These are phyloP conservation scores for Sinella curviseta DNA, from an alignment of 1,140 invertebrate species.

Conservation along the genomic window DNA sequence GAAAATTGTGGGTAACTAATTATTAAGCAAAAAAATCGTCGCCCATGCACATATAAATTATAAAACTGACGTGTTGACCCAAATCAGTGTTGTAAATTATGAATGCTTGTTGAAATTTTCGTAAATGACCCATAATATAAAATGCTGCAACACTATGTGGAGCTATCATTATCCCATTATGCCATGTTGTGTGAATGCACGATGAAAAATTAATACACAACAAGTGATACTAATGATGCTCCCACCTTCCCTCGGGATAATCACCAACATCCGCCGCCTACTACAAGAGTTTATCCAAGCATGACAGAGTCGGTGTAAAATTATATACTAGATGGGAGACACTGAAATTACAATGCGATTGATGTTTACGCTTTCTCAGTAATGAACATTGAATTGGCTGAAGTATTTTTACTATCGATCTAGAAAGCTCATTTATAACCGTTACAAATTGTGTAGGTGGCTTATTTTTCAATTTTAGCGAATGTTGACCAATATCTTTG, in stretches of 20 bases:
- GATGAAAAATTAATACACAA: neutral
- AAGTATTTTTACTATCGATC: too few species aligned
- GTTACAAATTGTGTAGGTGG: too few species aligned
- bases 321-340: neutral
- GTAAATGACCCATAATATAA: too few species aligned
- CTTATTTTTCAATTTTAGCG: too few species aligned
- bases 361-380: too few species aligned
- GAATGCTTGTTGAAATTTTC: too few species aligned
- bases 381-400: too few species aligned
- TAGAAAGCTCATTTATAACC: too few species aligned
- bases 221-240: neutral
- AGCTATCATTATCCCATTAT: neutral
- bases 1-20: neutral
- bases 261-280: neutral
- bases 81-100: too few species aligned
- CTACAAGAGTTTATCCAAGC: neutral
- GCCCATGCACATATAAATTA: too few species aligned
- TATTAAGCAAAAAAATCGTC: neutral
- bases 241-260: neutral
- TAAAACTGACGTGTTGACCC: too few species aligned
- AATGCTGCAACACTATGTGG: neutral
- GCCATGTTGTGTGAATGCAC: neutral
- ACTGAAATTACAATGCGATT: neutral
- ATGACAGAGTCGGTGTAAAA: neutral
- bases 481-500: too few species aligned